Evolutionary conservation across 2,113 vertebrate genomes (phyloP).

Genomic region (Pandion haliaetus): DNA sequence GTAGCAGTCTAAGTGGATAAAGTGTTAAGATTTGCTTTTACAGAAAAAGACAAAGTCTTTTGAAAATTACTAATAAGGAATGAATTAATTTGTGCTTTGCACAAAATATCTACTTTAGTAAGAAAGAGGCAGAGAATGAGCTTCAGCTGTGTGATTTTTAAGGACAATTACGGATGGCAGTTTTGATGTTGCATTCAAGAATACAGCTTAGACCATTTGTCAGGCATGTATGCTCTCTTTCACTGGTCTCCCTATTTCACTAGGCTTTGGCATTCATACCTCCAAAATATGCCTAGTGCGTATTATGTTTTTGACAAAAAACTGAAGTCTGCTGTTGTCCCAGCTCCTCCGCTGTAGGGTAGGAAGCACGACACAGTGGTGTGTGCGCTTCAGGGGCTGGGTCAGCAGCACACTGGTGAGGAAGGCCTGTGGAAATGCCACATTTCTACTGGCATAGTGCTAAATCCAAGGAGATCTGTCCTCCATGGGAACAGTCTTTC

Average conservation of each 20-base stretch:
- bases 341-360: accelerated
- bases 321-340: background rate
- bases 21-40: background rate
- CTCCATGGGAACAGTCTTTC: background rate
- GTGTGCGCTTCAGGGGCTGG: background rate
- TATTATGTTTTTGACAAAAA: background rate
- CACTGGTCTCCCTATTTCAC: background rate
- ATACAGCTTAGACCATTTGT: background rate
- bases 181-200: background rate
- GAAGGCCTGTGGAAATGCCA: background rate
- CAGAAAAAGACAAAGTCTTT: background rate
- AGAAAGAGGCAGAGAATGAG: background rate
- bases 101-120: background rate
- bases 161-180: background rate
- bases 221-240: background rate
- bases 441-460: background rate
- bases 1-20: background rate
- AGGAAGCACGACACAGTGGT: accelerated
- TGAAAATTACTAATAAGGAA: background rate
- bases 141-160: background rate
- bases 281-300: accelerated
- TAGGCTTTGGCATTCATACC: background rate
- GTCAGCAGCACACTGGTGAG: accelerated
- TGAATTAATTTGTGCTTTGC: background rate
- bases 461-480: background rate